Evolutionary conservation across 2,888 invertebrate species (phyloP), one percentile per base, ranked within the genome.

Genomic region (Augochlorella aurata): DNA sequence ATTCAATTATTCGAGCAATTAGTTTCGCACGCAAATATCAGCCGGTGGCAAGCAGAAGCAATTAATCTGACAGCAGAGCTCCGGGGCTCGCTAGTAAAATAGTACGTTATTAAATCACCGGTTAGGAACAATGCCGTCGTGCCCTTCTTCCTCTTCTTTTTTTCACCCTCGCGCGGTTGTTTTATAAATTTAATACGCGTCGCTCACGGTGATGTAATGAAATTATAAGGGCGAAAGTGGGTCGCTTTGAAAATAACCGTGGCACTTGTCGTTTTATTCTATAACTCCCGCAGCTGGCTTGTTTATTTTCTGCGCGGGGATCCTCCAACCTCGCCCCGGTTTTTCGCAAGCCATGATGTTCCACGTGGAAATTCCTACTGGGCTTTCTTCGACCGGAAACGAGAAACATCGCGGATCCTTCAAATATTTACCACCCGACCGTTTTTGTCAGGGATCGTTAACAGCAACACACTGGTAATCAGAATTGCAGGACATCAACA

Each of bases 171-270:
- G 5, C 21, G 44, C 65, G 44, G 65, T 54, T n/a, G 38, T 74
- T 66, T 52, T 68, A 54, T 74, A 77, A 77, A 72, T 69, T 82
- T 50, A 69, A 49, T 52, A 73, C 49, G 61, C 69, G 52, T 58
- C 70, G 77, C 66, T 73, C 38, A 54, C 77, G 68, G 21, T 72
- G 77, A 73, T 77, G 73, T 77, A 82, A 82, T 82, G 61, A 61
- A 77, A 77, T 73, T 77, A 74, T 18, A 77, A 82, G 82, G 82
- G 77, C 82, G 77, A 82, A 82, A 77, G 58, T 82, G 58, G 82
- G 77, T 82, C 82, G 66, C 54, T 73, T 82, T 77, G 82, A 77
- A 82, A 82, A 82, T 82, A 82, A 82, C 77, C 82, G 69, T 58
- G n/a, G n/a, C 16, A 8, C 67, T 68, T n/a, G 18, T 50, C 49